A percentile compares a stretch with the other conserved stretches of the same genome.
phyloP scores from a whole-genome alignment of 2,888 invertebrate species.

The Cheilosia vulpina region DNA sequence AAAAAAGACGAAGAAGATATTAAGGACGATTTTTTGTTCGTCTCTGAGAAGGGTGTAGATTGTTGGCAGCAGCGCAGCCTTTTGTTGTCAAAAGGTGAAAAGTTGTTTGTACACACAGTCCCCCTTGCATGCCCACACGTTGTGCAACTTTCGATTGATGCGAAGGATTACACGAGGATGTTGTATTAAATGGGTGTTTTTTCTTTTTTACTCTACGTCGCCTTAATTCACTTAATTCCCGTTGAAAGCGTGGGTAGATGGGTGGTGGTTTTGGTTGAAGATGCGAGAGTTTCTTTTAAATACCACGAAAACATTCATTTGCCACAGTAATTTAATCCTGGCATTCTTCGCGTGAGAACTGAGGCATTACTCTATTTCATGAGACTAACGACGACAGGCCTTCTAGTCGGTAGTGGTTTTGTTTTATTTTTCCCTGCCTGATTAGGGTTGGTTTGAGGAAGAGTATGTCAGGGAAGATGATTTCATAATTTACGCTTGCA shows the following conservation, averaged over 20 bases:
- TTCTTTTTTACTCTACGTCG: not conserved
- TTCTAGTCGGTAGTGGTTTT: constrained; percentile 11
- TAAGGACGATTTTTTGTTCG: constrained; percentile 1
- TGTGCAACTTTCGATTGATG: constrained; percentile 49
- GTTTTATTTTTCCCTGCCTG: not conserved
- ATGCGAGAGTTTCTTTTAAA: constrained; percentile 40
- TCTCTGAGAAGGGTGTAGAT: constrained; percentile 24
- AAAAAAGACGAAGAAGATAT: constrained; percentile 12
- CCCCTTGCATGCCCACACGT: constrained; percentile 28
- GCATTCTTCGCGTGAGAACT: constrained; percentile 41
- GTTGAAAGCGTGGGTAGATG: not conserved
- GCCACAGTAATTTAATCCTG: constrained; percentile 35
- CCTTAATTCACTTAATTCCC: constrained; percentile 43
- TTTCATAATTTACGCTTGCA: no score
- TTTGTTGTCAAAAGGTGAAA: constrained; percentile 42
- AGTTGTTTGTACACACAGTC: constrained; percentile 43
- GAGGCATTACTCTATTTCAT: not conserved
- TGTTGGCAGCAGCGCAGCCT: constrained; percentile 11
- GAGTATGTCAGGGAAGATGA: no score
- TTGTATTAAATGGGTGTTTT: constrained; percentile 21
- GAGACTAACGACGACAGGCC: constrained; percentile 6
- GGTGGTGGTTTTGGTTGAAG: constrained; percentile 18
- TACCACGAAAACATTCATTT: constrained; percentile 38
- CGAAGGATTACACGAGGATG: constrained; percentile 55
- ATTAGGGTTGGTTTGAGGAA: no score